Percentiles rank a stretch among this genome's conserved stretches.
These are phyloP conservation scores for Ephialtes manifestator DNA, from an alignment of 2,888 invertebrate genomes.

Conservation along the genomic window DNA sequence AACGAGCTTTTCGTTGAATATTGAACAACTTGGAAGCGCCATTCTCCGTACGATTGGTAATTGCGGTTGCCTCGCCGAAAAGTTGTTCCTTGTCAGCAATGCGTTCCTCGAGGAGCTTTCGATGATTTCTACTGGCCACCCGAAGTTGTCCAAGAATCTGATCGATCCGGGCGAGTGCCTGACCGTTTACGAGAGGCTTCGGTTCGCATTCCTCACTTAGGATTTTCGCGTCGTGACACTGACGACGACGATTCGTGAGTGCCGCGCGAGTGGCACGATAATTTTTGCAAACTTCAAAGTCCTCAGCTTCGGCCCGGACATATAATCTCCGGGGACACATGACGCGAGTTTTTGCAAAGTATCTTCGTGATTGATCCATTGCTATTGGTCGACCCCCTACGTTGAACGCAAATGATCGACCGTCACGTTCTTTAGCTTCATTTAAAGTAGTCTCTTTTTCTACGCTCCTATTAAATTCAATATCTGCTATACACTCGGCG, in stretches of 20 bases:
- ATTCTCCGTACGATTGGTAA: conserved; percentile 2
- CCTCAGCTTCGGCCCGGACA: background rate
- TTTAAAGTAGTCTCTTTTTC: conserved; percentile 1
- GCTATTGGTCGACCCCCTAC: background rate
- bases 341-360: background rate
- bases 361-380: background rate
- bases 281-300: background rate
- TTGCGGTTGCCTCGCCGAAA: conserved; percentile 19
- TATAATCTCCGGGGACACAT: background rate
- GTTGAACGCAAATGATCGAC: background rate
- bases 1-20: conserved; percentile 17
- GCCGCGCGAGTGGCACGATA: background rate
- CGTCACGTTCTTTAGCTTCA: background rate
- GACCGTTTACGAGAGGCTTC: conserved; percentile 73
- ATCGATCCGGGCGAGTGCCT: conserved; percentile 78
- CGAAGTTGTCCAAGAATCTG: conserved; percentile 78
- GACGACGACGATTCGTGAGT: background rate
- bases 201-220: background rate
- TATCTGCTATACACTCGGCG: conserved; percentile 44
- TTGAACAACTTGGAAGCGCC: background rate
- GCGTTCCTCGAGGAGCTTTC: conserved; percentile 77
- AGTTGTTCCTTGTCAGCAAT: conserved; percentile 67
- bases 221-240: background rate
- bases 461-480: conserved; percentile 34
- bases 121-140: conserved; percentile 81